These are phyloP conservation scores for Bos taurus DNA, from an alignment of 2,113 vertebrate species.

Conservation along the genomic window ARS-UCD2.0 NC_037350.1:10861001-10861500, in stretches of 20 bases:
- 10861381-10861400: constrained; percentile 71
- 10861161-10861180: constrained; percentile 80
- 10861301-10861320: constrained; percentile 58
- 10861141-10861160: constrained; percentile 57
- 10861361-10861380: constrained; percentile 80
- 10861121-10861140: constrained; percentile 41
- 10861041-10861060: constrained; percentile 25
- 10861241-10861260: constrained; percentile 76
- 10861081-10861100: constrained; percentile 58
- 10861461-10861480: too few species aligned
- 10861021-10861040: constrained; percentile 28
- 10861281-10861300: constrained; percentile 64
- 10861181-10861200: constrained; percentile 80
- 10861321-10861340: constrained; percentile 67
- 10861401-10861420: constrained; percentile 81
- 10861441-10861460: background rate
- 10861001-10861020: background rate
- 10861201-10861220: constrained; percentile 78
- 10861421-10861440: constrained; percentile 72
- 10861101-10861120: constrained; percentile 46
- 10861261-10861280: constrained; percentile 44
- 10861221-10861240: constrained; percentile 66
- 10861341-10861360: constrained; percentile 76
- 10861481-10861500: too few species aligned
- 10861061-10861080: constrained; percentile 36